Evolutionary conservation across 2,888 invertebrate species (phyloP), one percentile per base, ranked within the genome.

Genomic region (Euzophera pinguis): DNA sequence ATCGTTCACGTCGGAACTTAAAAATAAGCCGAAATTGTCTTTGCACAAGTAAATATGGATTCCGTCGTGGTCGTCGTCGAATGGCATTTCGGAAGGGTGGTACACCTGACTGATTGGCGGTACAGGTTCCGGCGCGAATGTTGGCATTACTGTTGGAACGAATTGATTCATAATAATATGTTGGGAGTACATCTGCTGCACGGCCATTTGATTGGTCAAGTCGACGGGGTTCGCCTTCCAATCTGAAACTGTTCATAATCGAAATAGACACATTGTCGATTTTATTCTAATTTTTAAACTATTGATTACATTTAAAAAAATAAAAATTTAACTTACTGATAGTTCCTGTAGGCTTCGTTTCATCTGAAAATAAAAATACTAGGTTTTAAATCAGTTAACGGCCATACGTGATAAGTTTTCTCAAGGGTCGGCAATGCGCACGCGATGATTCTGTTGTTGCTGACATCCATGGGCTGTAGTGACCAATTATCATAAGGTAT

Each of bases 31-130:
- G 61, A 84, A 84, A 63, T 87, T 78, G 51, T 84, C 84, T 60
- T 83, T 84, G 62, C 86, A 87, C 43, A 90, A 65, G 55, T 79
- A 87, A 22, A 87, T 65, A 50, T 68, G 72, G 56, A 67, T 67
- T 2, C 62, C 67, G 0, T 66, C 65, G 2, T 38, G 13, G 3
- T 57, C 48, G n/a, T 60, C 48, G 14, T 53, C 10, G 4, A 8
- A 6, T 4, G 16, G 45, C 13, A 39, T 9, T 1, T 39, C 39
- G 41, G 8, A 7, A 2, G 29, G 32, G 14, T 50, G 43, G 43
- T 51, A 51, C 16, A 32, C 16, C 12, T 50, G 41, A n/a, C 14
- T 32, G 10, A 16, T 12, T 1, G 22, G 50, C 10, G 43, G 35
- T 2, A 43, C 42, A n/a, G 42, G 42, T 0, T 32, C 42, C 34